Evolutionary conservation across 2,113 vertebrate genomes (phyloP).

Genomic region (Lepisosteus osseus): DNA sequence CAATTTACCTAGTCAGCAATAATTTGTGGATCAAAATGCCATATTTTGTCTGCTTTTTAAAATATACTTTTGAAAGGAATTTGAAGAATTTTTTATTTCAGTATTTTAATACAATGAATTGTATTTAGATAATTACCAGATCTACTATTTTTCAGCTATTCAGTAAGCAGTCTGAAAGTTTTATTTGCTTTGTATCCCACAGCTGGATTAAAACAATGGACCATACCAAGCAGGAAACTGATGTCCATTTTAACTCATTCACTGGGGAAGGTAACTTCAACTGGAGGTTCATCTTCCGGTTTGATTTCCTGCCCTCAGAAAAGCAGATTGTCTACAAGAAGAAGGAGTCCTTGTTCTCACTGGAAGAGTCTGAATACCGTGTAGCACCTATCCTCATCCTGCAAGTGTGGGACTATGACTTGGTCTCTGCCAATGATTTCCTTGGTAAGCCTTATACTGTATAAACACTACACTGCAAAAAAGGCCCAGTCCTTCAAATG

Average conservation of each 20-base stretch:
- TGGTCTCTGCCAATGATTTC: conserved; percentile 70
- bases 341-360: conserved; percentile 60
- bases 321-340: conserved; percentile 63
- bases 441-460: conserved; percentile 46
- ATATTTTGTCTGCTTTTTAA: too few relatives aligned
- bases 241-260: conserved; percentile 73
- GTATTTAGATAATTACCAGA: too few relatives aligned
- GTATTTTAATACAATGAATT: too few relatives aligned
- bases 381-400: conserved; percentile 65
- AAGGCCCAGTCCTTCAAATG: too few relatives aligned
- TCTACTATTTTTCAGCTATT: too few relatives aligned
- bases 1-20: too few relatives aligned
- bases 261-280: conserved; percentile 75
- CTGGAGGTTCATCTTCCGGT: conserved; percentile 71
- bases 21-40: too few relatives aligned
- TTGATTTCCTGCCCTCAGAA: conserved; percentile 65
- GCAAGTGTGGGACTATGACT: conserved; percentile 73
- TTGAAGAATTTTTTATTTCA: too few relatives aligned
- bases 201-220: conserved; percentile 75
- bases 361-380: conserved; percentile 64
- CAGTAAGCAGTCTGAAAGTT: too few relatives aligned
- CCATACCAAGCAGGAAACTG: conserved; percentile 67
- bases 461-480: too few relatives aligned
- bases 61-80: too few relatives aligned
- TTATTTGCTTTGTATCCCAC: conserved; percentile 20